A percentile compares a stretch with the other conserved stretches of the same genome.
Evolutionary conservation across 2,888 invertebrate species (phyloP).

Genomic region (Chironomus riparius): DNA sequence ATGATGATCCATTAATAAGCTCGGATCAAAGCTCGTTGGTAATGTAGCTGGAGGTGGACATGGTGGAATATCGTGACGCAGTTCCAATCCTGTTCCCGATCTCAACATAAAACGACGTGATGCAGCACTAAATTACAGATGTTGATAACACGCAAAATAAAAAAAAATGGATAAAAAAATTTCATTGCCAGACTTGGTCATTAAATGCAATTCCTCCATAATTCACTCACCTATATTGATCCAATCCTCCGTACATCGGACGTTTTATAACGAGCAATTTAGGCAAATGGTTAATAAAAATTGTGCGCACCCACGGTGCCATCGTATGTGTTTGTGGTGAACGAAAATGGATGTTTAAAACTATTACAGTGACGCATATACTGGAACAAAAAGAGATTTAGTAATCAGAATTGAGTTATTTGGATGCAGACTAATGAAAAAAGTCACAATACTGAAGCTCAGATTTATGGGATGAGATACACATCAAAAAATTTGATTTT

Average conservation of each 20-base stretch:
- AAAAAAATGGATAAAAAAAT: not conserved
- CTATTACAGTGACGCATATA: slow-evolving; percentile 91
- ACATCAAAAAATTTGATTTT: no score
- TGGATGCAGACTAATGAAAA: not conserved
- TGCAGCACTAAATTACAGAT: slow-evolving; percentile 21
- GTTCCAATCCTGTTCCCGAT: slow-evolving; percentile 55
- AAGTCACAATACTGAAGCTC: no score
- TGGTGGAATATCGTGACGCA: slow-evolving; percentile 44
- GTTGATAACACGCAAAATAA: no score
- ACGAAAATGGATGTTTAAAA: slow-evolving; percentile 95
- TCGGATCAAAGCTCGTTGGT: slow-evolving; percentile 39
- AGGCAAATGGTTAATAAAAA: slow-evolving; percentile 94
- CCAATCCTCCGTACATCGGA: slow-evolving; percentile 53
- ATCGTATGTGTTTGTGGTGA: slow-evolving; percentile 94
- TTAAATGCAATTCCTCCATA: no score
- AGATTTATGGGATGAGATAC: no score
- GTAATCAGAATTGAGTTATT: no score
- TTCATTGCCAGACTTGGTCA: not conserved
- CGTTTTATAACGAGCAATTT: slow-evolving; percentile 87
- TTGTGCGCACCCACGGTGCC: slow-evolving; percentile 90
- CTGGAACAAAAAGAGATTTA: slow-evolving; percentile 42
- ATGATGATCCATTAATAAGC: slow-evolving; percentile 31
- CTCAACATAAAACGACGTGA: slow-evolving; percentile 59
- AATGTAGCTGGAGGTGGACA: slow-evolving; percentile 49
- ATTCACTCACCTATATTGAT: slow-evolving; percentile 47